Percentiles rank a stretch among this genome's conserved stretches.
Conservation (phyloP, 2,797 vertebrate genomes). For the Cynopterus sphinx region DNA sequence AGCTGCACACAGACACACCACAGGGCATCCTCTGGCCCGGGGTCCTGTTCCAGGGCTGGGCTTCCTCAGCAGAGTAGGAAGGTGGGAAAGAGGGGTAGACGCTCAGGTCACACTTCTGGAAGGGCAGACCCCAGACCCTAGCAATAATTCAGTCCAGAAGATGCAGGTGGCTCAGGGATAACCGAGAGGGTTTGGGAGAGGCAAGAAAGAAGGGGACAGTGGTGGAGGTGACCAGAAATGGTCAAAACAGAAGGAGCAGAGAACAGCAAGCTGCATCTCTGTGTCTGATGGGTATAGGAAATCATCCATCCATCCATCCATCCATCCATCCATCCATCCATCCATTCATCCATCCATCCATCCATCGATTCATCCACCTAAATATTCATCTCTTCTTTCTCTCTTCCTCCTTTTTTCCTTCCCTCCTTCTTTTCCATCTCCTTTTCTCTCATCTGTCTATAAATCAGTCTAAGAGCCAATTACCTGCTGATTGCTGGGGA, state of each 20-base stretch:
- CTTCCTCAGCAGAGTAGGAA: background rate
- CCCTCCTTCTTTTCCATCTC: background rate
- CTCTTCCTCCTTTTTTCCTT: background rate
- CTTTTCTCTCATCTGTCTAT: background rate
- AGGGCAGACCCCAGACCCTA: background rate
- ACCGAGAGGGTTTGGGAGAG: background rate
- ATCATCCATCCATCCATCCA: background rate
- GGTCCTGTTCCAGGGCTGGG: background rate
- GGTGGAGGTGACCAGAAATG: background rate
- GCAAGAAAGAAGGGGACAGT: rapidly evolving
- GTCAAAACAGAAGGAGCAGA: background rate
- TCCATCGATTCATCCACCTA: background rate
- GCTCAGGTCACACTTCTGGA: background rate
- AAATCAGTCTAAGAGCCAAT: background rate
- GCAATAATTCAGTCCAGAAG: background rate
- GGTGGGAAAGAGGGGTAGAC: background rate
- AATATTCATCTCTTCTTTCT: background rate
- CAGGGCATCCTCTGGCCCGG: background rate
- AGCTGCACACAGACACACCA: background rate
- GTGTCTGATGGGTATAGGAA: background rate
- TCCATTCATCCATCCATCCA: background rate
- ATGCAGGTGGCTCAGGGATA: background rate
- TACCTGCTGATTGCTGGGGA: background rate
- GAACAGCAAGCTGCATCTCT: background rate
- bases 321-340: background rate